Evolutionary conservation across 1,140 invertebrate species (phyloP).

Genomic region (Drosophila cardini): DNA sequence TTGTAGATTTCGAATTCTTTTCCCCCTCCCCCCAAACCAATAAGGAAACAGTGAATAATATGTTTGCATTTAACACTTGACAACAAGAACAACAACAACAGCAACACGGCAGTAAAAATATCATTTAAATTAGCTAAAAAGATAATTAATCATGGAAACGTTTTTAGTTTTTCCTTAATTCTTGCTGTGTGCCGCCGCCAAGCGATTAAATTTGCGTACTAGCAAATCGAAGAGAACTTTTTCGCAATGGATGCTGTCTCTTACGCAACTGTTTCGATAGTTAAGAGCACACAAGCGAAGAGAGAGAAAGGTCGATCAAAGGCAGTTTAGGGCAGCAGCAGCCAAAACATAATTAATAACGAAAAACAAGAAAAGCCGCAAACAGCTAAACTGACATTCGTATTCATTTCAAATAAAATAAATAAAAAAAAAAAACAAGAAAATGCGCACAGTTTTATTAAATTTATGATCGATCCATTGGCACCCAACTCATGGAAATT

Average conservation of each 20-base stretch:
- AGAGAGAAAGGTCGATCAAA: constrained; percentile 10
- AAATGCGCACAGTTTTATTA: constrained; percentile 51
- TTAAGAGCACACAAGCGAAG: constrained; percentile 11
- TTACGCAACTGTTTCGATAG: constrained; percentile 22
- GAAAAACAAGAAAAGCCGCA: constrained; percentile 57
- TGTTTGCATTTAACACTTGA: constrained; percentile 65
- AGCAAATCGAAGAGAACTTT: constrained; percentile 20
- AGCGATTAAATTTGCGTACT: constrained; percentile 11
- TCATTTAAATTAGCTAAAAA: constrained; percentile 57
- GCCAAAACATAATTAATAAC: constrained; percentile 54
- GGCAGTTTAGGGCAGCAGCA: constrained; percentile 25
- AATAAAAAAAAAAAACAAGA: constrained; percentile 61
- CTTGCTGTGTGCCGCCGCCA: constrained; percentile 18
- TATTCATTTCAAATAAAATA: constrained; percentile 84
- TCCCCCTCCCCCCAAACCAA: constrained; percentile 24
- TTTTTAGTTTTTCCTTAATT: constrained; percentile 35
- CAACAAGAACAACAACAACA: constrained; percentile 47
- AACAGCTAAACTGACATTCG: constrained; percentile 79
- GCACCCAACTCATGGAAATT: constrained; percentile 8
- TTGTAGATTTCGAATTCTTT: constrained; percentile 77
- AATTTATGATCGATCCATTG: constrained; percentile 38
- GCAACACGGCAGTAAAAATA: constrained; percentile 49
- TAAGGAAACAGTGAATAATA: constrained; percentile 37
- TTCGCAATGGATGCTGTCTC: constrained; percentile 13
- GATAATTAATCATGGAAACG: constrained; percentile 31